phyloP scores from a whole-genome alignment of 2,797 vertebrate genomes.

The Galago senegalensis region DNA sequence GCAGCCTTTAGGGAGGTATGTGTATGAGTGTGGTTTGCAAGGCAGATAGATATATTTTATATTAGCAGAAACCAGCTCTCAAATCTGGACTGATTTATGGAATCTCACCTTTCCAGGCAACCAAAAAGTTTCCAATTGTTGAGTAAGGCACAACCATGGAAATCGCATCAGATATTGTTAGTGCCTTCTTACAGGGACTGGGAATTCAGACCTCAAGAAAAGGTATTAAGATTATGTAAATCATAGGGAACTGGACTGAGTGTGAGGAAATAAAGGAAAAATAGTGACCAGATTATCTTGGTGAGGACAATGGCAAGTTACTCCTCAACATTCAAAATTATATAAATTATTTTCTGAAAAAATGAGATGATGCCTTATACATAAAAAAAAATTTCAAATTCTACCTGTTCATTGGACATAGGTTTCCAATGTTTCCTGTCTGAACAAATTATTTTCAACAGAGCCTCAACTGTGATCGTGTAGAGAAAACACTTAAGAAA shows the following conservation, averaged over 20 bases:
- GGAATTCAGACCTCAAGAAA: background rate
- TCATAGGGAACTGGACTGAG: background rate
- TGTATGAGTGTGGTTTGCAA: background rate
- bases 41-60: background rate
- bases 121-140: background rate
- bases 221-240: background rate
- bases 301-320: background rate
- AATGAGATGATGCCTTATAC: background rate
- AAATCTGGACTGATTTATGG: background rate
- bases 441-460: background rate
- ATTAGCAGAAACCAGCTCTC: background rate
- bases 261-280: background rate
- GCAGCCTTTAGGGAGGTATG: background rate
- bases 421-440: background rate
- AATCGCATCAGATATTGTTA: background rate
- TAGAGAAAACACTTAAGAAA: background rate
- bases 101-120: background rate
- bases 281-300: background rate
- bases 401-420: background rate
- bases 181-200: background rate
- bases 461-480: background rate
- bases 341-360: background rate
- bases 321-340: background rate
- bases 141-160: background rate
- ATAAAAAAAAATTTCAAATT: conserved; percentile 22